Percentiles rank a stretch among this genome's conserved stretches.
These are phyloP conservation scores for Limonius californicus DNA, from an alignment of 1,140 invertebrate genomes.

Conservation along the genomic window DNA sequence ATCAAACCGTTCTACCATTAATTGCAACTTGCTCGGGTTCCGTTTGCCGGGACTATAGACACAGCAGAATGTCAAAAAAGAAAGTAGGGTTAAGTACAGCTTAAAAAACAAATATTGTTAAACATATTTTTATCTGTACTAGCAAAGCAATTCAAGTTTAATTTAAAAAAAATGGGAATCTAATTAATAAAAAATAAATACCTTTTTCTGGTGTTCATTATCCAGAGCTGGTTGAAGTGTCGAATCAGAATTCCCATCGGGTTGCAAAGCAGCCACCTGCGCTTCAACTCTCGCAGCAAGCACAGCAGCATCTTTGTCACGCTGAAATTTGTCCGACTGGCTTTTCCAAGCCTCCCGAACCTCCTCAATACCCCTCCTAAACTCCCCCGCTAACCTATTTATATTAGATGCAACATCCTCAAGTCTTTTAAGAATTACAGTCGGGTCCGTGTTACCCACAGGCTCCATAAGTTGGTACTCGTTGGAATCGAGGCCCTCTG, in stretches of 20 bases:
- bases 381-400: conserved; percentile 61
- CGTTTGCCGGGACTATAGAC: too few species aligned
- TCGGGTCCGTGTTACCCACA: conserved; percentile 44
- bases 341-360: conserved; percentile 57
- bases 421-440: conserved; percentile 45
- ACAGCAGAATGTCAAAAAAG: too few species aligned
- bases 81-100: too few species aligned
- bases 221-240: conserved; percentile 55
- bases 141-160: too few species aligned
- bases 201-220: conserved; percentile 55
- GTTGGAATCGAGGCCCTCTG: conserved; percentile 43
- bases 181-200: conserved; percentile 40
- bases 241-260: conserved; percentile 40
- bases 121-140: too few species aligned
- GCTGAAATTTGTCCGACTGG: conserved; percentile 61
- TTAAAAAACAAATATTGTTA: too few species aligned
- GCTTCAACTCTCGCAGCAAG: conserved; percentile 62
- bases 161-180: too few species aligned
- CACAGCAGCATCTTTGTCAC: conserved; percentile 64
- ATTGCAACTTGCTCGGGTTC: too few species aligned
- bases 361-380: conserved; percentile 65
- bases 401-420: conserved; percentile 58
- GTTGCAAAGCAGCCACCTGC: conserved; percentile 50
- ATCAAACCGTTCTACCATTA: too few species aligned
- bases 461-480: conserved; percentile 48